A percentile compares a stretch with the other conserved stretches of the same genome.
Conservation (phyloP, 2,888 invertebrate genomes). For the Chalcosyrphus nemorum region DNA sequence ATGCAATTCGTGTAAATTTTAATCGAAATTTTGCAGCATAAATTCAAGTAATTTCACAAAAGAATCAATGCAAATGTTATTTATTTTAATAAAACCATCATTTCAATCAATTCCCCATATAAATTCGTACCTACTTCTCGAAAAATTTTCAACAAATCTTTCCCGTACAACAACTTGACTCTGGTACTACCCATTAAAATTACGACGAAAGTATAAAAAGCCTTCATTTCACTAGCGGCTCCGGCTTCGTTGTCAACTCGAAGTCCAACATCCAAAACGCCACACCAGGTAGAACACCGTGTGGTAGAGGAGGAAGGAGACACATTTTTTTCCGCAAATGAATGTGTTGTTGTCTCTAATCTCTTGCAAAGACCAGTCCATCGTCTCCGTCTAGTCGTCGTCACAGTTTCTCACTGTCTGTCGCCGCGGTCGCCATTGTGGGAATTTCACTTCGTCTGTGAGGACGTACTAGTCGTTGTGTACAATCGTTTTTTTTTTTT, state of each 20-base stretch:
- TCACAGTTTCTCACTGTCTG: background rate
- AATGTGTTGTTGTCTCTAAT: slow-evolving; percentile 60
- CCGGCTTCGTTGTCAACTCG: slow-evolving; percentile 77
- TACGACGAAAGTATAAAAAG: slow-evolving; percentile 78
- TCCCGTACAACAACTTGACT: slow-evolving; percentile 58
- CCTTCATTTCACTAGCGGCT: slow-evolving; percentile 75
- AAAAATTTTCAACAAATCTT: background rate
- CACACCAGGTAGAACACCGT: too few relatives aligned
- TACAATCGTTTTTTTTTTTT: too few relatives aligned
- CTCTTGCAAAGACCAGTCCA: too few relatives aligned
- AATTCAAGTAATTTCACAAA: background rate
- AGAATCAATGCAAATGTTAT: background rate
- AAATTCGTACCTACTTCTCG: background rate
- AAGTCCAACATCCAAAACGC: slow-evolving; percentile 61
- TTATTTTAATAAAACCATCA: background rate
- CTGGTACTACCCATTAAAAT: slow-evolving; percentile 75
- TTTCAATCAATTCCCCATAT: background rate
- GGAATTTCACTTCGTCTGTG: slow-evolving; percentile 52
- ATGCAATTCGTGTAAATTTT: background rate
- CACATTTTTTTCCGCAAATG: slow-evolving; percentile 17
- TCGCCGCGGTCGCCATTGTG: slow-evolving; percentile 62
- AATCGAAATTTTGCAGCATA: background rate
- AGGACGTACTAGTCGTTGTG: slow-evolving; percentile 54
- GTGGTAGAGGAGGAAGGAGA: slow-evolving; percentile 38
- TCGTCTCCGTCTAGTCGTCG: slow-evolving; percentile 10